Conservation (phyloP, 1,140 invertebrate genomes). For the Colletes latitarsis region DNA sequence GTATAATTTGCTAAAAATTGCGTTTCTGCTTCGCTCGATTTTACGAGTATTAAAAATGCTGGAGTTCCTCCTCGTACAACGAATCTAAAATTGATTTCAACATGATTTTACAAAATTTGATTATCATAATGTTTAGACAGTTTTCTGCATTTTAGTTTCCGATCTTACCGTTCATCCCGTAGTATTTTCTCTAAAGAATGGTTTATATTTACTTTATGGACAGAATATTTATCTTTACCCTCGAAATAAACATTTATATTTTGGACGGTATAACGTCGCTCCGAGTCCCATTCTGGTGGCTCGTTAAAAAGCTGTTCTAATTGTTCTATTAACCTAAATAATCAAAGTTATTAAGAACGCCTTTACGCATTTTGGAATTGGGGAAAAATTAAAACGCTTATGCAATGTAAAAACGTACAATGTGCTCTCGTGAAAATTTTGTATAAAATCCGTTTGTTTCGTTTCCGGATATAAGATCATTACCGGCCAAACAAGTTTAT, state of each 20-base stretch:
- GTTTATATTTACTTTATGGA: conserved; percentile 84
- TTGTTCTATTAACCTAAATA: conserved; percentile 86
- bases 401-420: conserved; percentile 80
- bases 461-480: conserved; percentile 92
- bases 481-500: conserved; percentile 89
- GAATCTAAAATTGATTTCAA: conserved; percentile 77
- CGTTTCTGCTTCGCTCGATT: conserved; percentile 78
- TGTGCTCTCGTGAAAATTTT: conserved; percentile 88
- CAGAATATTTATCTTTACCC: conserved; percentile 84
- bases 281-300: conserved; percentile 88
- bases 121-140: conserved; percentile 11
- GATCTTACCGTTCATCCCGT: conserved; percentile 82
- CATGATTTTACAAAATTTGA: neutral
- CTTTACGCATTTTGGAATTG: neutral
- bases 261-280: conserved; percentile 85
- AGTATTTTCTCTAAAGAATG: conserved; percentile 85
- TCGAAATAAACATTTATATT: conserved; percentile 91
- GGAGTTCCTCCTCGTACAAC: conserved; percentile 80
- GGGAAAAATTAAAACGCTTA: too few species aligned
- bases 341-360: conserved; percentile 5
- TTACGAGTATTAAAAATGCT: conserved; percentile 80
- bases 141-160: neutral
- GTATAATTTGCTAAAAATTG: conserved; percentile 73
- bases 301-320: conserved; percentile 88
- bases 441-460: conserved; percentile 87